A percentile compares a stretch with the other conserved stretches of the same genome.
phyloP scores from a whole-genome alignment of 2,888 invertebrate species.

The Lycaena phlaeas region DNA sequence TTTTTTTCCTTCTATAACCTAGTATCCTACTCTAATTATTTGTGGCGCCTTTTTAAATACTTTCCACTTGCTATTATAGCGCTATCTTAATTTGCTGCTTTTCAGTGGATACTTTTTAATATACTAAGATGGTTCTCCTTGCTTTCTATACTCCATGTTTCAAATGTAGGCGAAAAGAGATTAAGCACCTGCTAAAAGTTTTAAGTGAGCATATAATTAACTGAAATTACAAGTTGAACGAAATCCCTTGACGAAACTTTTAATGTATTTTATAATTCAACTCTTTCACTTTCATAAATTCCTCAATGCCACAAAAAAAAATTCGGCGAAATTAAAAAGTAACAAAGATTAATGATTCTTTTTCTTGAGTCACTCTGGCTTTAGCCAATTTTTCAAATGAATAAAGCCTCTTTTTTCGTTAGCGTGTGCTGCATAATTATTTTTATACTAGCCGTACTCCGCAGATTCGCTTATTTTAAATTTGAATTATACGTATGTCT shows the following conservation, averaged over 20 bases:
- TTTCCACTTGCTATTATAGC: too few relatives aligned
- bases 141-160: too few relatives aligned
- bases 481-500: too few relatives aligned
- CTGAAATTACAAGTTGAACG: not conserved
- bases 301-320: not conserved
- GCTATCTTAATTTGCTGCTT: too few relatives aligned
- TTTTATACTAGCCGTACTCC: not conserved
- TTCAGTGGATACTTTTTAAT: too few relatives aligned
- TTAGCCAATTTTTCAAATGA: not conserved
- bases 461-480: too few relatives aligned
- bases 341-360: constrained; percentile 2
- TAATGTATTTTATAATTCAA: constrained; percentile 1
- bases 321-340: constrained; percentile 3
- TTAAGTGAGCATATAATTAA: not conserved
- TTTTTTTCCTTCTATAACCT: too few relatives aligned
- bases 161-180: too few relatives aligned
- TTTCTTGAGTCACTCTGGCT: constrained; percentile 2
- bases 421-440: not conserved
- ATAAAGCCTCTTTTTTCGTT: not conserved
- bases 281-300: constrained; percentile 2
- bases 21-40: too few relatives aligned
- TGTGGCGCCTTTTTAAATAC: too few relatives aligned
- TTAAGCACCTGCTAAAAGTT: too few relatives aligned
- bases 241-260: not conserved
- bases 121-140: too few relatives aligned